Evolutionary conservation across 2,797 vertebrate species (phyloP).

Genomic region (Mormyrops attenuatus): DNA sequence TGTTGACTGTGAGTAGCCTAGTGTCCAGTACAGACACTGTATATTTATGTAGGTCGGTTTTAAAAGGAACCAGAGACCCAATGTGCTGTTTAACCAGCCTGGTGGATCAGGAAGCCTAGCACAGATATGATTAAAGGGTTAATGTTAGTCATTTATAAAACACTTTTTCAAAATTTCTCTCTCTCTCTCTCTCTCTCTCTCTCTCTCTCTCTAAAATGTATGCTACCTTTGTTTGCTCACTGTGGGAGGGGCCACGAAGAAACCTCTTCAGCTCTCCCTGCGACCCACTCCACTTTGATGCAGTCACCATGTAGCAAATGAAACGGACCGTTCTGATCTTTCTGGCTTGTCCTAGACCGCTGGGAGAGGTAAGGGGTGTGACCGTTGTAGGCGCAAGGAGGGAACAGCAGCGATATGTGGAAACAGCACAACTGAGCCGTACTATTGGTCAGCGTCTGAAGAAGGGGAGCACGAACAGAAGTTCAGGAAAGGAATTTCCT

Average conservation of each 20-base stretch:
- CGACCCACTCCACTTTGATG: neutral
- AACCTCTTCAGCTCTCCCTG: neutral
- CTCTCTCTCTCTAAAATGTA: neutral
- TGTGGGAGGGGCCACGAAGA: neutral
- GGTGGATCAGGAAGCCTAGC: neutral
- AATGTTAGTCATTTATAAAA: neutral
- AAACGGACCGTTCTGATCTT: neutral
- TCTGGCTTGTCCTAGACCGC: constrained; percentile 25
- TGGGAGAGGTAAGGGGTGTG: neutral
- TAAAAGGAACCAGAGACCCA: neutral
- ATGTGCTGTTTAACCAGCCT: neutral
- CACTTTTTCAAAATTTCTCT: neutral
- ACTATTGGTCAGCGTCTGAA: neutral
- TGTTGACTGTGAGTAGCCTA: neutral
- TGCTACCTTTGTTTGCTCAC: neutral
- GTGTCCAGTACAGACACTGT: neutral
- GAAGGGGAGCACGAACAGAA: neutral
- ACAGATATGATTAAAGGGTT: constrained; percentile 27
- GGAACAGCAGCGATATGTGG: neutral
- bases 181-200: neutral
- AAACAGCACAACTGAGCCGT: neutral
- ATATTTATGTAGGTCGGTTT: neutral
- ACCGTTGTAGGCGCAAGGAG: neutral
- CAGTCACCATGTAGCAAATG: neutral
- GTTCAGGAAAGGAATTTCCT: neutral